Conservation (phyloP, 2,113 vertebrate species). For the Plectropomus leopardus region DNA sequence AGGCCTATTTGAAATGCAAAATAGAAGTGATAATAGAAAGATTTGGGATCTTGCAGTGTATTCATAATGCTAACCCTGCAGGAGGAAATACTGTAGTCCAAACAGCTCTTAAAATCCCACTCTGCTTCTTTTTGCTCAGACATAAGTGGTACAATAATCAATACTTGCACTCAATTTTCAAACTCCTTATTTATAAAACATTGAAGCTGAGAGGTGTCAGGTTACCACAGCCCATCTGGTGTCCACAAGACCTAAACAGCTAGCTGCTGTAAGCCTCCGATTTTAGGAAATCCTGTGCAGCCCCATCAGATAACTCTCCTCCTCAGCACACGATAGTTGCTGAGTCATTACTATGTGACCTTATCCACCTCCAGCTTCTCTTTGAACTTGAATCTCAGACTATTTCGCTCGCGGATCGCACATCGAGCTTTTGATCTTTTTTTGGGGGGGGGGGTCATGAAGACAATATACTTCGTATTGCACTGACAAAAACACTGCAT, state of each 20-base stretch:
- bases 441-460: neutral
- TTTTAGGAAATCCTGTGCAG: neutral
- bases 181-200: slow-evolving; percentile 52
- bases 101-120: neutral
- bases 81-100: slow-evolving; percentile 3
- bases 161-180: slow-evolving; percentile 53
- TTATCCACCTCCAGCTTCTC: slow-evolving; percentile 30
- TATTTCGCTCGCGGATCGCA: neutral
- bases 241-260: neutral
- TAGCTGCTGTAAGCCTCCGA: neutral
- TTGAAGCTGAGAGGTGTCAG: slow-evolving; percentile 12
- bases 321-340: slow-evolving; percentile 31
- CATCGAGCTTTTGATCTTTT: neutral
- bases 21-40: neutral
- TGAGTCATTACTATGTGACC: slow-evolving; percentile 72
- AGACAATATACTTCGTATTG: neutral
- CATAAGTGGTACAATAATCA: slow-evolving; percentile 47
- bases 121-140: neutral
- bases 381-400: slow-evolving; percentile 18
- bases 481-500: neutral
- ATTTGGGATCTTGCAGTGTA: neutral
- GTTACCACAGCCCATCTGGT: slow-evolving; percentile 14
- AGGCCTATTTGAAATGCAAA: neutral
- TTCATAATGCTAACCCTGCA: neutral
- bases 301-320: neutral